These are phyloP conservation scores for Deroptyus accipitrinus DNA, from an alignment of 2,113 vertebrate genomes.

Conservation along the genomic window DNA sequence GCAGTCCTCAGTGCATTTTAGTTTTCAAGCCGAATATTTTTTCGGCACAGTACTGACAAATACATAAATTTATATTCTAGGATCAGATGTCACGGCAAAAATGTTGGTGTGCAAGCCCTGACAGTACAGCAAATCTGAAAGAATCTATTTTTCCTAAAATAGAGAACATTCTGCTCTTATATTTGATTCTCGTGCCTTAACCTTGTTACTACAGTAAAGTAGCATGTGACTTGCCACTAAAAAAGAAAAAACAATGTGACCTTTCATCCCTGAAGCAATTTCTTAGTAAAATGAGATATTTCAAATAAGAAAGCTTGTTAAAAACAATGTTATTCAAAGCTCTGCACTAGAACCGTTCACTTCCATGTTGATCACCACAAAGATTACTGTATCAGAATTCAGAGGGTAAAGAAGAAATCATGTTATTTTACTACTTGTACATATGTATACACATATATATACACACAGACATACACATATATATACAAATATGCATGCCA, in stretches of 20 bases:
- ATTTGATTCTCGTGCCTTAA: constrained; percentile 15
- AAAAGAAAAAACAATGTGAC: neutral
- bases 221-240: neutral
- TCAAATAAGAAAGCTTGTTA: neutral
- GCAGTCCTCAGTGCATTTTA: neutral
- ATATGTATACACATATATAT: too few relatives aligned
- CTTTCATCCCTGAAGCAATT: neutral
- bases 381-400: neutral
- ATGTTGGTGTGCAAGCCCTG: neutral
- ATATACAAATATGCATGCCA: neutral
- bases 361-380: neutral
- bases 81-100: constrained; percentile 22
- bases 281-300: constrained; percentile 25
- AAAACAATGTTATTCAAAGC: neutral
- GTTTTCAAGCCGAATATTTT: neutral
- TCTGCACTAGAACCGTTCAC: neutral
- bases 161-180: constrained; percentile 1
- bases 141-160: neutral
- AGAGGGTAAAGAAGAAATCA: neutral
- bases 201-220: neutral
- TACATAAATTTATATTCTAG: neutral
- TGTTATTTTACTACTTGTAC: neutral
- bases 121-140: neutral
- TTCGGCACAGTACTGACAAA: neutral
- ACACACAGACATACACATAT: fast-evolving